Conservation (phyloP, 1,140 invertebrate genomes). For the Cyclina sinensis region DNA sequence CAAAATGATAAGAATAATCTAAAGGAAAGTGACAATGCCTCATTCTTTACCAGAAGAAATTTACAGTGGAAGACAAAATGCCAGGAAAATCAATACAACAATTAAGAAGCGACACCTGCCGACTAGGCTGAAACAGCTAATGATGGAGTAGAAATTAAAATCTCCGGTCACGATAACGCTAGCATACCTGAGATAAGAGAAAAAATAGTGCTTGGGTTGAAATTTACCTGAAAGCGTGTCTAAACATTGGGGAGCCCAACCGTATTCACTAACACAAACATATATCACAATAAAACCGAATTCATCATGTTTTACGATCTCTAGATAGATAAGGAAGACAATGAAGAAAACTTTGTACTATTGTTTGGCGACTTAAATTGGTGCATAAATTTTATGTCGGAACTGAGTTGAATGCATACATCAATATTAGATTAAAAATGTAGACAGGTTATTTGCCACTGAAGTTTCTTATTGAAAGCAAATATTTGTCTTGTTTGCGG, state of each 20-base stretch:
- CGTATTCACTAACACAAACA: slow-evolving; percentile 25
- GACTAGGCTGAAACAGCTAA: not conserved
- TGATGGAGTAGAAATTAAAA: slow-evolving; percentile 59
- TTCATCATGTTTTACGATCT: slow-evolving; percentile 61
- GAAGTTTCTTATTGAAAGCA: slow-evolving; percentile 60
- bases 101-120: slow-evolving; percentile 62
- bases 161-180: slow-evolving; percentile 28
- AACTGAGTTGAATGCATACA: slow-evolving; percentile 47
- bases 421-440: slow-evolving; percentile 61
- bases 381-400: slow-evolving; percentile 60
- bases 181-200: slow-evolving; percentile 47
- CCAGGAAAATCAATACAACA: slow-evolving; percentile 48
- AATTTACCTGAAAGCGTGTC: not conserved
- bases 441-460: slow-evolving; percentile 38
- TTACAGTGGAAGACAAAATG: not conserved
- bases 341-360: slow-evolving; percentile 18
- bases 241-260: not conserved
- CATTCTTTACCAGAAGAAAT: not conserved
- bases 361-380: slow-evolving; percentile 53
- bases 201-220: not conserved
- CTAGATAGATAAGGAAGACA: slow-evolving; percentile 55
- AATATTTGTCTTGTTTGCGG: slow-evolving; percentile 63
- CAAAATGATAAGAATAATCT: too few relatives aligned
- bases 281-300: slow-evolving; percentile 19
- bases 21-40: too few relatives aligned